A percentile compares a stretch with the other conserved stretches of the same genome.
Conservation (phyloP, 2,888 invertebrate genomes). For the Caenorhabditis plicata region DNA sequence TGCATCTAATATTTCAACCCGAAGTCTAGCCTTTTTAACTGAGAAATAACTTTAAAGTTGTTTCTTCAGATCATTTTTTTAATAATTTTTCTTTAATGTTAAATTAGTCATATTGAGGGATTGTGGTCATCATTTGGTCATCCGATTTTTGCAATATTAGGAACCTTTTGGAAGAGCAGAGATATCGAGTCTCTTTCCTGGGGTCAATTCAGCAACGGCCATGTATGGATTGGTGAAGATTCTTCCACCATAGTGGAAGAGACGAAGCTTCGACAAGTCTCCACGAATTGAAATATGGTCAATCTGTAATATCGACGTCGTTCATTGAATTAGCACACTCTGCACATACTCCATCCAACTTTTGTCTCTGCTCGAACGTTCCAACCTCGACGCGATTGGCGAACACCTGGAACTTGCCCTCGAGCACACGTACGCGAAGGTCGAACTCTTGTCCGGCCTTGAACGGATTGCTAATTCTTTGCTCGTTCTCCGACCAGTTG, state of each 20-base stretch:
- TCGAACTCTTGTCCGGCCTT: constrained; percentile 60
- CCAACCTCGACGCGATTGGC: constrained; percentile 63
- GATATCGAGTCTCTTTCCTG: constrained; percentile 62
- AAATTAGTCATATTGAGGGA: constrained; percentile 1
- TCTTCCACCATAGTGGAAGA: constrained; percentile 64
- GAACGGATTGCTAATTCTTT: constrained; percentile 61
- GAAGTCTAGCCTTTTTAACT: no score
- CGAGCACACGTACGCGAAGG: constrained; percentile 59
- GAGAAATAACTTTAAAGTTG: no score
- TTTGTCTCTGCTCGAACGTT: constrained; percentile 58
- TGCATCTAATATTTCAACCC: no score
- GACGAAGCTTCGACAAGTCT: constrained; percentile 54
- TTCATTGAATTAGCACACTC: neutral
- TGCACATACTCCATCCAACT: constrained; percentile 55
- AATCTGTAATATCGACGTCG: constrained; percentile 38
- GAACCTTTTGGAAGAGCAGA: constrained; percentile 61
- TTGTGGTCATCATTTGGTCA: neutral
- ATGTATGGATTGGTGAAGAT: constrained; percentile 61
- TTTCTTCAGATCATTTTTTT: neutral
- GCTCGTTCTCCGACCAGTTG: constrained; percentile 63
- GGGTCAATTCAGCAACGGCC: constrained; percentile 59
- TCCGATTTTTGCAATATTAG: no score
- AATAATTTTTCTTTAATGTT: constrained; percentile 7
- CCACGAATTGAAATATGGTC: constrained; percentile 64
- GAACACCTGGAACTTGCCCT: constrained; percentile 62